Percentiles rank a stretch among this genome's conserved stretches.
These are phyloP conservation scores for Anisognathus igniventris DNA, from an alignment of 2,797 vertebrate genomes.

Conservation along the genomic window DNA sequence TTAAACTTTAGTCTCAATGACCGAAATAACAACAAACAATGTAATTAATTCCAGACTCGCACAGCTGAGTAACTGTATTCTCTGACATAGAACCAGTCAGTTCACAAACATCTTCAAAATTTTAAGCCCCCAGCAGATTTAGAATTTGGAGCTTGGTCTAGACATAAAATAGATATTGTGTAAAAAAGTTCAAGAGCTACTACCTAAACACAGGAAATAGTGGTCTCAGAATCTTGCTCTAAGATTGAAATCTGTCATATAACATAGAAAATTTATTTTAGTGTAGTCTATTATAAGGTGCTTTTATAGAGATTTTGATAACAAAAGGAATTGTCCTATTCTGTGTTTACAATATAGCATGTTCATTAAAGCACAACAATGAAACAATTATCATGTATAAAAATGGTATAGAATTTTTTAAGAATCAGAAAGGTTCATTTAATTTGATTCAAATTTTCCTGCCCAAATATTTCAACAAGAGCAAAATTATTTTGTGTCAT, in stretches of 20 bases:
- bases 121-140: background rate
- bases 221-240: background rate
- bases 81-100: background rate
- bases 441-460: background rate
- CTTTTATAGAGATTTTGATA: background rate
- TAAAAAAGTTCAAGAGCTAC: background rate
- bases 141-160: background rate
- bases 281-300: background rate
- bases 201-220: background rate
- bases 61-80: background rate
- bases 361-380: background rate
- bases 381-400: background rate
- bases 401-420: background rate
- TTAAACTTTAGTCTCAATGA: conserved; percentile 5
- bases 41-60: conserved; percentile 10
- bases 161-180: background rate
- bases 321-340: background rate
- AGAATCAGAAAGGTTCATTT: background rate
- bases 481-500: background rate
- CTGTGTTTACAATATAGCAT: background rate
- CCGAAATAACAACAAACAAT: conserved; percentile 3
- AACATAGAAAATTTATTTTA: background rate
- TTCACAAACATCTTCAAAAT: background rate
- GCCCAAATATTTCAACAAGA: background rate
- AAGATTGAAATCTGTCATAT: background rate